phyloP scores from a whole-genome alignment of 2,797 vertebrate genomes.

The Platalea minor region DNA sequence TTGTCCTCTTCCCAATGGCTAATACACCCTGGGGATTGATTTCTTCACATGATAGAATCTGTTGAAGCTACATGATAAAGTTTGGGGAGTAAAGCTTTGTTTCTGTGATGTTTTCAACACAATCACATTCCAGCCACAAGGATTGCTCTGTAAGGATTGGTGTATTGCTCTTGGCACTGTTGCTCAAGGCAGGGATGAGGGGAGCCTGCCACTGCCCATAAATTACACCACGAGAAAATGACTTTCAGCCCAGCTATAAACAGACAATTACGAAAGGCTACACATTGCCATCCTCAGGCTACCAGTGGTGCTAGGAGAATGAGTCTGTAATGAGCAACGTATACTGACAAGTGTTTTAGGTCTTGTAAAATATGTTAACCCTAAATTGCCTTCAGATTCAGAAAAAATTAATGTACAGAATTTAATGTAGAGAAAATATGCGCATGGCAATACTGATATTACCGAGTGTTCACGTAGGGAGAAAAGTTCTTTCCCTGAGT shows the following conservation, averaged over 20 bases:
- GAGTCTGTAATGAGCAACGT: not conserved
- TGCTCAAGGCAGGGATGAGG: not conserved
- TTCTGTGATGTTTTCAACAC: not conserved
- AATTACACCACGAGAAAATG: slow-evolving; percentile 23
- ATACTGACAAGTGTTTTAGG: not conserved
- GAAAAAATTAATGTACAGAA: not conserved
- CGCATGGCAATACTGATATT: not conserved
- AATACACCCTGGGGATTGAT: not conserved
- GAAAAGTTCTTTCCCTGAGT: not conserved
- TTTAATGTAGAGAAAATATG: not conserved
- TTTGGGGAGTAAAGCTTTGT: not conserved
- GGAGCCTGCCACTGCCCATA: not conserved
- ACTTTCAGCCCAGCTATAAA: not conserved
- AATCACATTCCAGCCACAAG: not conserved
- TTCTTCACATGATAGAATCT: not conserved
- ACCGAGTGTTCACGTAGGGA: fast-evolving
- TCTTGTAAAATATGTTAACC: not conserved
- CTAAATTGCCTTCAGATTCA: not conserved
- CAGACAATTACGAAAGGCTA: slow-evolving; percentile 2
- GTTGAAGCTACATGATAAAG: not conserved
- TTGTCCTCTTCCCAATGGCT: not conserved
- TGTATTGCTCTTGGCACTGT: not conserved
- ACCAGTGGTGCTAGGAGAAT: not conserved
- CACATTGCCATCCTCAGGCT: not conserved
- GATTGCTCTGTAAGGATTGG: not conserved